Percentiles rank a stretch among this genome's conserved stretches.
These are phyloP conservation scores for Diadophis punctatus DNA, from an alignment of 2,113 vertebrate species.

Conservation along the genomic window DNA sequence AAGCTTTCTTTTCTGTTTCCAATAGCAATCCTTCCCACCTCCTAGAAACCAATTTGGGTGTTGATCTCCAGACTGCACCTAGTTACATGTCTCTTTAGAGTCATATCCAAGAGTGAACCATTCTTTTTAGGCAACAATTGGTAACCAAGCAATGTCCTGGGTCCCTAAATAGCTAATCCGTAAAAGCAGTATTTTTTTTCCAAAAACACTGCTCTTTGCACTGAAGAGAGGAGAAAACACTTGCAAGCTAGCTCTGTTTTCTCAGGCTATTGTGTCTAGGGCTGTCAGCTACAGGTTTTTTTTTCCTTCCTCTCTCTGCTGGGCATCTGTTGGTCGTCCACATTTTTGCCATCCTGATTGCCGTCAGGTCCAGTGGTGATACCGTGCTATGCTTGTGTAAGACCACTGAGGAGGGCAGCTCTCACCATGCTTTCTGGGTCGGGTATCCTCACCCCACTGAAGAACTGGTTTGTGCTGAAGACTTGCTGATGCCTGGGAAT, in stretches of 20 bases:
- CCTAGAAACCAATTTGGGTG: neutral
- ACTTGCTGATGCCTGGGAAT: slow-evolving; percentile 94
- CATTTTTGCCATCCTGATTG: neutral
- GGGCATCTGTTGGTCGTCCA: neutral
- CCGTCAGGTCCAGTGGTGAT: neutral
- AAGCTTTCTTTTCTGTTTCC: neutral
- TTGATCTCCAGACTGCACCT: no score
- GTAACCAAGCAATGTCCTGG: neutral
- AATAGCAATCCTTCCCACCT: neutral
- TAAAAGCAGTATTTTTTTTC: neutral
- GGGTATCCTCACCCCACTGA: slow-evolving; percentile 89
- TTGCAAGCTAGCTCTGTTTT: neutral
- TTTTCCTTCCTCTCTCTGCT: neutral
- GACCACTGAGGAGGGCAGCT: neutral
- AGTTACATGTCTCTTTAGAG: neutral
- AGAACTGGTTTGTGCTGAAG: slow-evolving; percentile 95
- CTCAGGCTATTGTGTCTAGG: neutral
- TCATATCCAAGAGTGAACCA: no score
- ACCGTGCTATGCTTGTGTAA: fast-evolving
- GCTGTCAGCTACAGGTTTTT: neutral
- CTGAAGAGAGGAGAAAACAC: neutral
- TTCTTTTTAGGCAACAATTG: neutral
- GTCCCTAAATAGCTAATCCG: neutral
- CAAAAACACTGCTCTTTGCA: neutral
- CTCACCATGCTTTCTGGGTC: slow-evolving; percentile 86